Evolutionary conservation across 2,888 invertebrate species (phyloP), one percentile per base, ranked within the genome.

Genomic region (Rugalucina vietnamica): DNA sequence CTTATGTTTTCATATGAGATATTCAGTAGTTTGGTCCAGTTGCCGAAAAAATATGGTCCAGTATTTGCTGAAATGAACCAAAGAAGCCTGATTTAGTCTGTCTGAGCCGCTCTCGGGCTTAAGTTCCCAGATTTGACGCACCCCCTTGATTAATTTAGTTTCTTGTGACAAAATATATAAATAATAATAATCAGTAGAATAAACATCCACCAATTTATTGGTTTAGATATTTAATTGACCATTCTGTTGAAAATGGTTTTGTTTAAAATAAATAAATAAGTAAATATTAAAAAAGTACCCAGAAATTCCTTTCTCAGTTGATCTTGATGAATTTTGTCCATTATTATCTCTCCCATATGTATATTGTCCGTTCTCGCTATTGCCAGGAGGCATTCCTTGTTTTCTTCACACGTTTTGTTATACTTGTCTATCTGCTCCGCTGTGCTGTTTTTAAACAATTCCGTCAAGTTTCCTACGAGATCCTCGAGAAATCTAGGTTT

Each of bases 401-500:
- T 43, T 0, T 65, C 57, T 21, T 49, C 24, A 37, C 81, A 81
- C 12, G 81, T 81, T 4, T 36, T n/a, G 36, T 81, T 73, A 43
- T 73, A 81, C 14, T 27, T 39, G 0, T 57, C 60, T 18, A 76
- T 60, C 57, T 81, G 39, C n/a, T 14, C 60, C 34, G 32, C 0
- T 1, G 71, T 14, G 32, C 39, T 72, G 12, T 8, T 24, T 8
- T 71, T 39, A 37, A 78, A 78, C 21, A 78, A 36, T 39, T 12
- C 73, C 27, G 81, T 77, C 12, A 73, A 24, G 43, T 73, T 73
- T 14, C 65, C 65, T 10, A 81, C 60, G 3, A 73, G 32, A 24
- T 73, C 73, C 77, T 81, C 81, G 4, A 81, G 72, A 60, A 81
- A 77, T n/a, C 60, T 57, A n/a, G 81, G 81, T 1, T 72, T 76